Conservation (phyloP, 1,140 invertebrate species). For the Musca vetustissima region DNA sequence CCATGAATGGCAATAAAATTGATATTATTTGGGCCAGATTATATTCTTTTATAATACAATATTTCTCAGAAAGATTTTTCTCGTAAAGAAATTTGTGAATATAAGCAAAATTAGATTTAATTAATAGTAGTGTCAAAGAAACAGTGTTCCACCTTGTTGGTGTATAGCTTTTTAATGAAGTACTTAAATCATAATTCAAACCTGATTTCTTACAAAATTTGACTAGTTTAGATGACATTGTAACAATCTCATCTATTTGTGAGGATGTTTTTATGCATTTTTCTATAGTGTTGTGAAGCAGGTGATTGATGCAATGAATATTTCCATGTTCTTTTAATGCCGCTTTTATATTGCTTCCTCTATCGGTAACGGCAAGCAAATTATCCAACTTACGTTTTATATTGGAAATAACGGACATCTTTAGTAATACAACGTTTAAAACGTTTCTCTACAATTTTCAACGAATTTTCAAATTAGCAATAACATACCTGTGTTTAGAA, state of each 20-base stretch:
- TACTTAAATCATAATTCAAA: neutral
- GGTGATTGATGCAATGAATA: constrained; percentile 6
- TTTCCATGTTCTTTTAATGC: constrained; percentile 6
- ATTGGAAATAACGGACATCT: neutral
- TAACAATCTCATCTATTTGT: neutral
- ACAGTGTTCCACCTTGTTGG: constrained; percentile 16
- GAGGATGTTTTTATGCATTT: neutral
- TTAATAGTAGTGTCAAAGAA: neutral
- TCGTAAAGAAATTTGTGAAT: constrained; percentile 7
- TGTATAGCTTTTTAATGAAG: constrained; percentile 4
- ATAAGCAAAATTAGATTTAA: constrained; percentile 5
- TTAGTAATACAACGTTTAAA: neutral
- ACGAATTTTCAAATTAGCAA: neutral
- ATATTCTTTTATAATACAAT: constrained; percentile 7
- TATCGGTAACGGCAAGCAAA: constrained; percentile 7
- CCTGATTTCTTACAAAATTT: constrained; percentile 8
- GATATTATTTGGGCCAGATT: constrained; percentile 9
- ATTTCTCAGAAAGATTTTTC: neutral
- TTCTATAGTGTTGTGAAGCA: constrained; percentile 15
- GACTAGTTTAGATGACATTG: neutral
- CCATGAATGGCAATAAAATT: constrained; percentile 11
- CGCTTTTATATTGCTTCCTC: constrained; percentile 1
- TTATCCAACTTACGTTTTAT: constrained; percentile 10
- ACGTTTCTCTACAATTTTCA: neutral
- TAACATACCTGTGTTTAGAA: constrained; percentile 9